Base-by-base conservation (phyloP, 2,888 invertebrate species). In the Nomada fucata region DNA sequence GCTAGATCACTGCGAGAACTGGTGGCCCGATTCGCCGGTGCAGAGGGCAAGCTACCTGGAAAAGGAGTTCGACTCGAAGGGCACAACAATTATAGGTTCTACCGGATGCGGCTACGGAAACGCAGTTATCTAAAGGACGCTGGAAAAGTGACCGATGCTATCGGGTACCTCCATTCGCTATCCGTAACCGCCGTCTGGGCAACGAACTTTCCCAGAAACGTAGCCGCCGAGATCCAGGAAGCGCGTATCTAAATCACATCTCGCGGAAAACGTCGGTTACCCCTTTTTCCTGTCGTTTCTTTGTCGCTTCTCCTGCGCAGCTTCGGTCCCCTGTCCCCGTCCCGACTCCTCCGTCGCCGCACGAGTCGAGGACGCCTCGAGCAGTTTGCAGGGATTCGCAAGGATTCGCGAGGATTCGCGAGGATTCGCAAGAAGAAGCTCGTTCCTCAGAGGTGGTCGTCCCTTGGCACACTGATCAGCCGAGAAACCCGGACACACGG, bases 231-330 rank as follows among this genome's bases (percentile, higher is more conserved):
- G 73, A 74, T 82, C 77, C 81, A 77, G 63, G 74, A 68, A 80
- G 57, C 78, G 79, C 88, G 89, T 90, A 90, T 89, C 90, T 90
- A 90, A 90, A 90, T 90, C 89, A 88, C 90, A 90, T 89, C 88
- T 88, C 86, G 83, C 86, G 86, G 86, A 83, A 86, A 84, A 86
- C n/a, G 73, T 87, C 85, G 79, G 63, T 81, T 77, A 69, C 57
- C 76, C 57, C 81, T 80, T 75, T 80, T 86, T 83, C 76, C 79
- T 50, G 47, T 13, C 73, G 47, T 47, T 79, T 69, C 79, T 79
- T 64, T 74, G 74, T 26, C 44, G 26, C 15, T 1, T 1, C 36
- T 36, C n/a, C 55, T 20, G n/a, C 50, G 73, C 60, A 20, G 50
- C 60, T 60, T 52, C 42, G n/a, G 5, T 20, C 44, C 70, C 63